Evolutionary conservation across 2,797 vertebrate genomes (phyloP).

Genomic region (Coccyzus lansbergi): DNA sequence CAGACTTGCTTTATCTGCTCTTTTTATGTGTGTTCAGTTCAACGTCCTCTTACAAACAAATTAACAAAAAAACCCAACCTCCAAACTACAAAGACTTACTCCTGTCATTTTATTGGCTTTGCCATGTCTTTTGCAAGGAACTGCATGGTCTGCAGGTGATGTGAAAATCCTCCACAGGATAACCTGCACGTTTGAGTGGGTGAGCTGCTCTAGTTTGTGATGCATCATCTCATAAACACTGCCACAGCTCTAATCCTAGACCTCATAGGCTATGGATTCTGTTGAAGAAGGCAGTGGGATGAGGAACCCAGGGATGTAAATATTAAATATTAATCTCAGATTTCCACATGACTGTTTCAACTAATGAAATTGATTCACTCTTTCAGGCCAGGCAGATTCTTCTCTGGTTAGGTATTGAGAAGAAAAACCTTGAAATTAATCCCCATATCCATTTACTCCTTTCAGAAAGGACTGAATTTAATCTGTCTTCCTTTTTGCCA

Average conservation of each 20-base stretch:
- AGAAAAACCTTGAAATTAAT: conserved; percentile 21
- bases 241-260: neutral
- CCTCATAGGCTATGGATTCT: neutral
- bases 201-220: neutral
- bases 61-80: neutral
- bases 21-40: neutral
- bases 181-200: neutral
- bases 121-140: neutral
- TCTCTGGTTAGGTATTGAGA: neutral
- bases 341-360: neutral
- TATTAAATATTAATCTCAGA: conserved; percentile 22
- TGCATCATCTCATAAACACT: neutral
- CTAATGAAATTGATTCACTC: conserved; percentile 14
- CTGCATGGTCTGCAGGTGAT: neutral
- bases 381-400: neutral
- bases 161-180: neutral
- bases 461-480: neutral
- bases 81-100: neutral
- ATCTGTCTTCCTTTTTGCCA: neutral
- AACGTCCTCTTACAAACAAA: neutral
- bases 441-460: neutral
- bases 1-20: neutral
- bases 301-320: neutral
- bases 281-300: neutral
- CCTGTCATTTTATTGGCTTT: neutral